Percentiles rank a stretch among this genome's conserved stretches.
These are phyloP conservation scores for Tyrophagus putrescentiae DNA, from an alignment of 1,140 invertebrate genomes.

Conservation along the genomic window DNA sequence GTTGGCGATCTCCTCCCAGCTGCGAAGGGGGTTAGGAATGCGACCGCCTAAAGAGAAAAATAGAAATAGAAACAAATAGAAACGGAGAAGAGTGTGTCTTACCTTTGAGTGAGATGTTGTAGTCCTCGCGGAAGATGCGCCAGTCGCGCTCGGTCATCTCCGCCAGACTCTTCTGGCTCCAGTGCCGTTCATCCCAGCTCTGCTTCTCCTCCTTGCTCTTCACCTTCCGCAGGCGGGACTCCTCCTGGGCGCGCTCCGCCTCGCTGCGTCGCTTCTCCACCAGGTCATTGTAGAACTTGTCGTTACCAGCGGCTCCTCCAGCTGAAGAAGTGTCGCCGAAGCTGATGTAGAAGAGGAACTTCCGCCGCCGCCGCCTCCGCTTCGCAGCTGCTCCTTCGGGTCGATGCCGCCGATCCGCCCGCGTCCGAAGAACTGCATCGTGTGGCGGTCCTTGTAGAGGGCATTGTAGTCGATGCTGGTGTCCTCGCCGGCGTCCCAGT, in stretches of 20 bases:
- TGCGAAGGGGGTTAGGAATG: constrained; percentile 88
- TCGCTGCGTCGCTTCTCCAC: constrained; percentile 87
- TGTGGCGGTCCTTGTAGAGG: constrained; percentile 73
- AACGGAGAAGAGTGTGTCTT: no score
- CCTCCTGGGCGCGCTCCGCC: constrained; percentile 94
- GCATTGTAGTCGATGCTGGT: constrained; percentile 95
- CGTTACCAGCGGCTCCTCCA: no score
- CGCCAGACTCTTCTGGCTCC: constrained; percentile 80
- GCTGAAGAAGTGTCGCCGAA: no score
- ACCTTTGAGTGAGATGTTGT: constrained; percentile 93
- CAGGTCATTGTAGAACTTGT: constrained; percentile 93
- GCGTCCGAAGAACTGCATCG: constrained; percentile 85
- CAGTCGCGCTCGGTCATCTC: constrained; percentile 99
- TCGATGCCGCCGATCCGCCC: constrained; percentile 97
- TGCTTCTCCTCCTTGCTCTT: constrained; percentile 94
- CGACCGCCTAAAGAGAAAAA: constrained; percentile 42
- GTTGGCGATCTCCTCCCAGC: constrained; percentile 76
- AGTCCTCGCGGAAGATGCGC: constrained; percentile 99
- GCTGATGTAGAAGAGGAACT: not conserved
- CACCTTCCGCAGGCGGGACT: constrained; percentile 78
- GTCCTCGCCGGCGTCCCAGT: constrained; percentile 98
- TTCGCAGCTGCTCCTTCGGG: constrained; percentile 28
- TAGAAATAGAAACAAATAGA: constrained; percentile 27
- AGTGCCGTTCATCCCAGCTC: constrained; percentile 96
- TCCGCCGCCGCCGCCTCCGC: no score